phyloP scores from a whole-genome alignment of 1,140 invertebrate genomes.

The Archegozetes longisetosus region DNA sequence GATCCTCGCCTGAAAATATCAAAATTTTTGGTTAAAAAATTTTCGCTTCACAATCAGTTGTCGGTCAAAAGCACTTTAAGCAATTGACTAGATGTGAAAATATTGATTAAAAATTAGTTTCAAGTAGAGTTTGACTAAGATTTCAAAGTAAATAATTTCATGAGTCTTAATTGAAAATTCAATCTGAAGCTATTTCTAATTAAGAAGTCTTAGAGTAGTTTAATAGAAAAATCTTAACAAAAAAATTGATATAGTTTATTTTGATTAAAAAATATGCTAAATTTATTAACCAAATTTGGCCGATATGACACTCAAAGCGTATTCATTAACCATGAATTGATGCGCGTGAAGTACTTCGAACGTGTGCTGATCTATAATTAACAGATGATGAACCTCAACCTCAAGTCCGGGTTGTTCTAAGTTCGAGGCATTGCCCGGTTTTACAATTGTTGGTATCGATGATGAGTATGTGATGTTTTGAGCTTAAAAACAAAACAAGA shows the following conservation, averaged over 20 bases:
- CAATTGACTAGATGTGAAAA: no score
- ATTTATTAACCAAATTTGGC: constrained; percentile 48
- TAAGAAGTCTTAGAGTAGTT: no score
- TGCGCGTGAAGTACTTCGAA: constrained; percentile 91
- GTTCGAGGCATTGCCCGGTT: constrained; percentile 29
- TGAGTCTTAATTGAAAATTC: no score
- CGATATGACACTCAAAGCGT: constrained; percentile 72
- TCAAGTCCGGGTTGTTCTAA: constrained; percentile 49
- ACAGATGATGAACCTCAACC: constrained; percentile 76
- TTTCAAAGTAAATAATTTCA: no score
- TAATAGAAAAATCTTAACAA: no score
- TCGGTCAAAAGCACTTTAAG: no score
- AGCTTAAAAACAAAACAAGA: not conserved
- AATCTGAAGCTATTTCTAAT: no score
- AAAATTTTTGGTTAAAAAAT: not conserved
- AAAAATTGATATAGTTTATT: no score
- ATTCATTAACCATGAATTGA: constrained; percentile 73
- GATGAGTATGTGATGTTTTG: constrained; percentile 17
- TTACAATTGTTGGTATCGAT: constrained; percentile 14
- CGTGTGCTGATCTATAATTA: constrained; percentile 90
- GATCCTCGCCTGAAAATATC: constrained; percentile 48
- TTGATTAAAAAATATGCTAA: not conserved
- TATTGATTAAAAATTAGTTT: no score
- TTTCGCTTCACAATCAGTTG: no score
- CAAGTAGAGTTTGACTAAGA: no score